phyloP scores from a whole-genome alignment of 1,140 invertebrate species.

The Thaumatotibia leucotreta region DNA sequence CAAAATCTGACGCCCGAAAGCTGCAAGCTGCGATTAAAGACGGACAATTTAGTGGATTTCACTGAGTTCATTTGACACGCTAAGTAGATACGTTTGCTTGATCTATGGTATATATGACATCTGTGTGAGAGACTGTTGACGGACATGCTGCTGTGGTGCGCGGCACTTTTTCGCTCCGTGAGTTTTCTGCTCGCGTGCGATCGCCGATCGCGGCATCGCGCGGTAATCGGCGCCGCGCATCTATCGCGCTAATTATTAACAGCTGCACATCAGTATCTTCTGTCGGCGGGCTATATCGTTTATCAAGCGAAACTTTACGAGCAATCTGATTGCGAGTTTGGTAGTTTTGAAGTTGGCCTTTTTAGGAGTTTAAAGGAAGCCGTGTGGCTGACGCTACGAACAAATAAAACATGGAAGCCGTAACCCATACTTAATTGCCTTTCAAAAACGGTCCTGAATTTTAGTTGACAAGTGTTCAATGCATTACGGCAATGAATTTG shows the following conservation, averaged over 20 bases:
- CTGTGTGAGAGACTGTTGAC: too few species aligned
- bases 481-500: too few species aligned
- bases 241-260: slow-evolving; percentile 7
- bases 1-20: too few species aligned
- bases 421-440: too few species aligned
- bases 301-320: background rate
- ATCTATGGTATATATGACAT: too few species aligned
- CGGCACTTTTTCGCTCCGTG: background rate
- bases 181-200: background rate
- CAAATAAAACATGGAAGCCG: too few species aligned
- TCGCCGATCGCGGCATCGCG: background rate
- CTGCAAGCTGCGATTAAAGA: too few species aligned
- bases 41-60: too few species aligned
- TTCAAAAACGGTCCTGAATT: too few species aligned
- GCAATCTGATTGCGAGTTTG: background rate
- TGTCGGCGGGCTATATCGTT: slow-evolving; percentile 5
- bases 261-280: slow-evolving; percentile 2
- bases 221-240: background rate
- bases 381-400: background rate
- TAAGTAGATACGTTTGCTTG: too few species aligned
- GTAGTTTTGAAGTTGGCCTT: background rate
- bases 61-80: too few species aligned
- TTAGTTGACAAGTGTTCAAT: too few species aligned
- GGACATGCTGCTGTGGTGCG: background rate
- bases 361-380: background rate